These are phyloP conservation scores for Acipenser oxyrinchus DNA, from an alignment of 2,797 vertebrate species.

Conservation along the genomic window DNA sequence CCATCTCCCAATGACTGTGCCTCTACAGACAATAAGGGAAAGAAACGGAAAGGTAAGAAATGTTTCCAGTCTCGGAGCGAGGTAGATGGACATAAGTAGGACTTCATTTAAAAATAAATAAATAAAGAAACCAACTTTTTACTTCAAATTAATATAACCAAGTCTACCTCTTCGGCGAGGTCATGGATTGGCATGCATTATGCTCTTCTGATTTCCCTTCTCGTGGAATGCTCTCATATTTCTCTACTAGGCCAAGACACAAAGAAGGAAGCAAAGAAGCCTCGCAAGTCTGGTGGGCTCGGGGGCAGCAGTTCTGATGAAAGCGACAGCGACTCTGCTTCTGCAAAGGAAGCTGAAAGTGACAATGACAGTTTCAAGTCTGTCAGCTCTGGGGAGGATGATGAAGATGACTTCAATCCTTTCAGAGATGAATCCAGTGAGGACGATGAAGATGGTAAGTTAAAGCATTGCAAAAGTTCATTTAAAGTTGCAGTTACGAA, in stretches of 20 bases:
- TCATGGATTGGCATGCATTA: too few species aligned
- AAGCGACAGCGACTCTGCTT: slow-evolving; percentile 73
- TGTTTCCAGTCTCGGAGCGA: too few species aligned
- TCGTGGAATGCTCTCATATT: neutral
- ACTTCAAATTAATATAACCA: too few species aligned
- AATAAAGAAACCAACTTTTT: too few species aligned
- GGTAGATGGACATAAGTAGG: too few species aligned
- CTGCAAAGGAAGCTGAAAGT: slow-evolving; percentile 62
- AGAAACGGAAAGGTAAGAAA: slow-evolving; percentile 85
- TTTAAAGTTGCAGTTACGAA: neutral
- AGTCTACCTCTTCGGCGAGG: too few species aligned
- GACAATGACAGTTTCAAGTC: slow-evolving; percentile 88
- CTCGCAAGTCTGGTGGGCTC: slow-evolving; percentile 75
- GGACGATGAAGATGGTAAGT: slow-evolving; percentile 88
- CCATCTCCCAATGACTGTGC: slow-evolving; percentile 72
- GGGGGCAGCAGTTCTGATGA: slow-evolving; percentile 89
- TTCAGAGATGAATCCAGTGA: slow-evolving; percentile 92
- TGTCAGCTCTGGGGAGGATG: slow-evolving; percentile 75
- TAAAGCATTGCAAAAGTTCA: neutral
- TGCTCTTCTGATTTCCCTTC: too few species aligned
- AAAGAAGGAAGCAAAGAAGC: slow-evolving; percentile 77
- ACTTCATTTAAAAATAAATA: too few species aligned
- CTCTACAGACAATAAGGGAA: slow-evolving; percentile 75
- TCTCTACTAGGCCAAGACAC: slow-evolving; percentile 66
- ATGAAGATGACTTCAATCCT: slow-evolving; percentile 90